phyloP scores from a whole-genome alignment of 2,888 invertebrate genomes.

The Drosophila affinis region DNA sequence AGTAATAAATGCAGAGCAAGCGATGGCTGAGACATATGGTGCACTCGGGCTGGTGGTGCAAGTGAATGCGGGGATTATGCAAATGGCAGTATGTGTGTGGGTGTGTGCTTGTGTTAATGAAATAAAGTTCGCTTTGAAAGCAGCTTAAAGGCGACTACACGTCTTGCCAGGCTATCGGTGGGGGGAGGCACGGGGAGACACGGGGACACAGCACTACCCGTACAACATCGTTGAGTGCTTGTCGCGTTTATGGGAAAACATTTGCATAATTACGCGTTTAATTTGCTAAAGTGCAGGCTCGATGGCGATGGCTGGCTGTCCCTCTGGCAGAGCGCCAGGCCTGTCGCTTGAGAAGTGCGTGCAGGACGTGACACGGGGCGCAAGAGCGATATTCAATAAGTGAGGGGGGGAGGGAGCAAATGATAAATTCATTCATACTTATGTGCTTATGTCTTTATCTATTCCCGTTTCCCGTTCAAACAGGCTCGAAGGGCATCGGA shows the following conservation, averaged over 20 bases:
- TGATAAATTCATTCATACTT: conserved; percentile 32
- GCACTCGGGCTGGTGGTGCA: background rate
- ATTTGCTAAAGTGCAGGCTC: conserved; percentile 73
- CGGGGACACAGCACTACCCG: background rate
- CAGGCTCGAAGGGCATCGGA: conserved; percentile 87
- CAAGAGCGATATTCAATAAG: conserved; percentile 61
- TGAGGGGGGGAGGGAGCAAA: conserved; percentile 2
- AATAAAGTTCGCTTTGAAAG: conserved; percentile 73
- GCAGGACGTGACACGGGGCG: conserved; percentile 44
- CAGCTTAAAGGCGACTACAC: conserved; percentile 56
- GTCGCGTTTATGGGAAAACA: conserved; percentile 69
- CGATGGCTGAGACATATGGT: conserved; percentile 16
- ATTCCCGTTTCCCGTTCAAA: background rate
- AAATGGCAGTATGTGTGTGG: conserved; percentile 53
- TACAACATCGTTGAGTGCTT: conserved; percentile 62
- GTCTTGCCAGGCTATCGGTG: background rate
- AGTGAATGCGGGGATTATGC: conserved; percentile 59
- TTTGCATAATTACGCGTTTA: conserved; percentile 79
- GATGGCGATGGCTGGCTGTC: conserved; percentile 30
- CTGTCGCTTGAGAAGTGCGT: conserved; percentile 27
- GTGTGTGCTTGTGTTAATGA: conserved; percentile 63
- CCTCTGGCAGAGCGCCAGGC: conserved; percentile 41
- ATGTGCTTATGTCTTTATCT: conserved; percentile 13
- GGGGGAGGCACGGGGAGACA: no score
- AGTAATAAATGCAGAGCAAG: conserved; percentile 69